These are phyloP conservation scores for Tupaia tana DNA, from an alignment of 2,113 vertebrate genomes.

Conservation along the genomic window DNA sequence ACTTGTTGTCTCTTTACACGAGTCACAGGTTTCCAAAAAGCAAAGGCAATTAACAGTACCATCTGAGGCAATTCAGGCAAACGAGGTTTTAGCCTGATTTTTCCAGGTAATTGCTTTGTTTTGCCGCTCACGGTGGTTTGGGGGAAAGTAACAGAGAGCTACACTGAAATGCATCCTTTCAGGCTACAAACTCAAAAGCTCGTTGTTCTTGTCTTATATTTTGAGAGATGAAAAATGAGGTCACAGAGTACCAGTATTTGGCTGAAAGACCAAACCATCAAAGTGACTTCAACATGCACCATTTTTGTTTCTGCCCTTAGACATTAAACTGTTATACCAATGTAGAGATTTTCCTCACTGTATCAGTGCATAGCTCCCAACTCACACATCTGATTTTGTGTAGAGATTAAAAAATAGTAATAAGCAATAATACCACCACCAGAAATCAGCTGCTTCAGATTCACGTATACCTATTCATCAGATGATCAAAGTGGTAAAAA, in stretches of 20 bases:
- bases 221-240: neutral
- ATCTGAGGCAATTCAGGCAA: constrained; percentile 66
- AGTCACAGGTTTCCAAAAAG: constrained; percentile 63
- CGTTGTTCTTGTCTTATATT: constrained; percentile 20
- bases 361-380: neutral
- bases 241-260: neutral
- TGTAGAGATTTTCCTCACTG: neutral
- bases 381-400: neutral
- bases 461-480: neutral
- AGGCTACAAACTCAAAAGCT: constrained; percentile 48
- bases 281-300: neutral
- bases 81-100: constrained; percentile 63
- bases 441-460: neutral
- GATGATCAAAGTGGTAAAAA: neutral
- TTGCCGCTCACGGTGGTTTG: constrained; percentile 55
- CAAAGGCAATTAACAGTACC: constrained; percentile 47
- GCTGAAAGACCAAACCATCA: neutral
- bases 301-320: neutral
- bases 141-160: neutral
- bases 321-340: neutral
- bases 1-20: constrained; percentile 53
- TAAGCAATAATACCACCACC: neutral
- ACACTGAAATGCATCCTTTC: constrained; percentile 1
- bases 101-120: constrained; percentile 75
- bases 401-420: neutral